These are phyloP conservation scores for Eupeodes corollae DNA, from an alignment of 1,140 invertebrate genomes.

Conservation along the genomic window DNA sequence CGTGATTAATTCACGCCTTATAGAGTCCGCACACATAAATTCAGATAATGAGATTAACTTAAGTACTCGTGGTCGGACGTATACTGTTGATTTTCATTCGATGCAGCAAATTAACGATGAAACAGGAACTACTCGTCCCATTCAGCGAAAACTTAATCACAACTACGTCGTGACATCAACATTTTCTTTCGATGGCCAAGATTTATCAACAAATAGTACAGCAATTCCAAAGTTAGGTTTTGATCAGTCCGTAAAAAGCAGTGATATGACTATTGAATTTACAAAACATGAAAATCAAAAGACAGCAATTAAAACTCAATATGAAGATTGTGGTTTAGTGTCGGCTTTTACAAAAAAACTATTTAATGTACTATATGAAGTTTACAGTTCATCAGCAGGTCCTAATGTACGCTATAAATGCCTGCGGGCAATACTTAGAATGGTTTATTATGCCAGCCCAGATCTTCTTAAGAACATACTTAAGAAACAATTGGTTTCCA, in stretches of 20 bases:
- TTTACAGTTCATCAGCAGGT: conserved; percentile 93
- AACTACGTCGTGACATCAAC: conserved; percentile 25
- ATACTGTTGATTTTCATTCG: conserved; percentile 90
- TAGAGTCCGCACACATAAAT: conserved; percentile 79
- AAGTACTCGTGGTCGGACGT: conserved; percentile 80
- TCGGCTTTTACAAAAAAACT: conserved; percentile 75
- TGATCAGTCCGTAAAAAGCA: not conserved
- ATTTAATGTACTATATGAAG: conserved; percentile 87
- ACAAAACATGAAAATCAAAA: too few species aligned
- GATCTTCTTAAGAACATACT: conserved; percentile 76
- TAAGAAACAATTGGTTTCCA: conserved; percentile 88
- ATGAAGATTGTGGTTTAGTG: conserved; percentile 55
- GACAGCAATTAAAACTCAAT: conserved; percentile 5
- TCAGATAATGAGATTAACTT: conserved; percentile 92
- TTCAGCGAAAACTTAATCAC: conserved; percentile 56
- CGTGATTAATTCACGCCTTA: conserved; percentile 51
- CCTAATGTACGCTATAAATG: conserved; percentile 95
- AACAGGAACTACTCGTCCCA: conserved; percentile 81
- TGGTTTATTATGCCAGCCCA: conserved; percentile 87
- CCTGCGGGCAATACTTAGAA: conserved; percentile 83
- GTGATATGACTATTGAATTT: too few species aligned
- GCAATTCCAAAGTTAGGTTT: not conserved
- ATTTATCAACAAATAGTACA: conserved; percentile 13
- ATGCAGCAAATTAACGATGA: conserved; percentile 99
- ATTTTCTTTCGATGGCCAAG: conserved; percentile 17